A percentile compares a stretch with the other conserved stretches of the same genome.
These are phyloP conservation scores for Oreochromis niloticus DNA, from an alignment of 2,113 vertebrate species.

Conservation along the genomic window DNA sequence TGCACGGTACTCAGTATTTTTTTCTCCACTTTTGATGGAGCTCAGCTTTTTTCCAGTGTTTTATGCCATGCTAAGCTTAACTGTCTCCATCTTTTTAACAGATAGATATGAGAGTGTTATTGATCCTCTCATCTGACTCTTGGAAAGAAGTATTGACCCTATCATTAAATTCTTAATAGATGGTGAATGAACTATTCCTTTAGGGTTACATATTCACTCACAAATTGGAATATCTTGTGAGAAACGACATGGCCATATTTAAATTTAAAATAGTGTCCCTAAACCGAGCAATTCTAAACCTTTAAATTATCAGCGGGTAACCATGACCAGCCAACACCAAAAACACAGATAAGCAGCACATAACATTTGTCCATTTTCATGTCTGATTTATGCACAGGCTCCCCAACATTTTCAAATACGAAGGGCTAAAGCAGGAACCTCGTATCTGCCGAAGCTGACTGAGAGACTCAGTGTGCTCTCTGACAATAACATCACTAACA, in stretches of 20 bases:
- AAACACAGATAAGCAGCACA: not conserved
- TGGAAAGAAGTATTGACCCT: not conserved
- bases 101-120: not conserved
- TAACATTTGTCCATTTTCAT: not conserved
- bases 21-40: not conserved
- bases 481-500: constrained; percentile 44
- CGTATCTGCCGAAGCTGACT: constrained; percentile 1
- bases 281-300: not conserved
- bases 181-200: not conserved
- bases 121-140: not conserved
- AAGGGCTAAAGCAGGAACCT: constrained; percentile 9
- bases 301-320: not conserved
- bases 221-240: not conserved
- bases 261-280: not conserved
- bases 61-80: not conserved
- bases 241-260: not conserved
- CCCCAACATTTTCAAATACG: not conserved
- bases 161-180: not conserved
- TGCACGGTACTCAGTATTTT: not conserved
- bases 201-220: not conserved
- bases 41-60: not conserved
- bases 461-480: not conserved
- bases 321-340: not conserved
- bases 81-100: not conserved
- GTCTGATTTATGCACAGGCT: not conserved